These are phyloP conservation scores for Clistopyga incitator DNA, from an alignment of 2,888 invertebrate genomes.

Conservation along the genomic window DNA sequence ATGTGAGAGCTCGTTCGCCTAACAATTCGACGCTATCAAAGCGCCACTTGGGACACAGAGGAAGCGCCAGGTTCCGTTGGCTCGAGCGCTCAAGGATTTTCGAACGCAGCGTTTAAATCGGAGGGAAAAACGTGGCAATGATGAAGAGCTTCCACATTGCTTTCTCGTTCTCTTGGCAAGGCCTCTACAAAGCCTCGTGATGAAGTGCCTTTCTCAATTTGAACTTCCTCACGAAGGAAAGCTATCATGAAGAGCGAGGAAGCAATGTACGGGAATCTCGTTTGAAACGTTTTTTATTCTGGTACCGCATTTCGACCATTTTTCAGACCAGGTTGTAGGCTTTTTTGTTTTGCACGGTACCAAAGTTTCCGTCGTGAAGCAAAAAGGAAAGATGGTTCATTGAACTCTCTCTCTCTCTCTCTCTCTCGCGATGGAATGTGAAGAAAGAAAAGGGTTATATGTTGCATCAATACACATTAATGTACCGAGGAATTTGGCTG, in stretches of 20 bases:
- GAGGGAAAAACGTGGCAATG: background rate
- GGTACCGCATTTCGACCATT: no score
- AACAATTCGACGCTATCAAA: slow-evolving; percentile 34
- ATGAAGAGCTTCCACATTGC: no score
- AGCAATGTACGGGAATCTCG: no score
- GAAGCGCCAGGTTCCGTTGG: background rate
- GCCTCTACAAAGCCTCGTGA: no score
- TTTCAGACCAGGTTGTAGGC: no score
- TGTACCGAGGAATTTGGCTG: slow-evolving; percentile 30
- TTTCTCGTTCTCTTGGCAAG: no score
- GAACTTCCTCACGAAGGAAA: no score
- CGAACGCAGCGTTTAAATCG: background rate
- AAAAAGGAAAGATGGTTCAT: background rate
- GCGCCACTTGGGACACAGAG: background rate
- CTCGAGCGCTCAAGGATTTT: background rate
- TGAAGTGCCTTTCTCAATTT: no score
- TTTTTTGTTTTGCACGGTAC: no score
- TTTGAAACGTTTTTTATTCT: no score
- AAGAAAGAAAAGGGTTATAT: slow-evolving; percentile 22
- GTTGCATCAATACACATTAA: slow-evolving; percentile 12
- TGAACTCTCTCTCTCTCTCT: slow-evolving; percentile 57
- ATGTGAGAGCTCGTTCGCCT: slow-evolving; percentile 20
- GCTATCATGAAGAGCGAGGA: no score
- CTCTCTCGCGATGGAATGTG: slow-evolving; percentile 25
- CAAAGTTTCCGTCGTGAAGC: no score